These are phyloP conservation scores for Notolabrus celidotus DNA, from an alignment of 2,797 vertebrate species.

Conservation along the genomic window DNA sequence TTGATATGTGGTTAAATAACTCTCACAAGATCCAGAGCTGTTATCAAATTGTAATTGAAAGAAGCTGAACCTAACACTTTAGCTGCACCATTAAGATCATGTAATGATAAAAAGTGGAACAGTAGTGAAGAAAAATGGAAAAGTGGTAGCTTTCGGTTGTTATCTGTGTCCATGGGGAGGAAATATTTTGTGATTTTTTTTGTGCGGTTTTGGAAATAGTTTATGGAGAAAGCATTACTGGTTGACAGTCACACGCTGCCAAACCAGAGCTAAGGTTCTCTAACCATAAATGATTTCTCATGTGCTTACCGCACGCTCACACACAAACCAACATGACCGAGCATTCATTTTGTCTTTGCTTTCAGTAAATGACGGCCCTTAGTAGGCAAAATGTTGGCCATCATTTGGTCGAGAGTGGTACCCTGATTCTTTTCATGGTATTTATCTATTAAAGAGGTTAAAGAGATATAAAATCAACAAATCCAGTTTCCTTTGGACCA, in stretches of 20 bases:
- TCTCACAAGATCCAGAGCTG: neutral
- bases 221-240: constrained; percentile 54
- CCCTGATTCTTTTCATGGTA: neutral
- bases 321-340: neutral
- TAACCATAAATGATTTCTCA: constrained; percentile 54
- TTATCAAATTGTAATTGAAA: neutral
- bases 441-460: neutral
- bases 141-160: constrained; percentile 19
- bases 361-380: constrained; percentile 92
- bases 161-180: constrained; percentile 21
- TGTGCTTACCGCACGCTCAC: constrained; percentile 18
- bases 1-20: neutral
- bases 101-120: constrained; percentile 9
- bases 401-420: constrained; percentile 70
- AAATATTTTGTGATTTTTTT: constrained; percentile 24
- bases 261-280: constrained; percentile 56
- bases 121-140: constrained; percentile 18
- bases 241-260: constrained; percentile 35
- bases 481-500: neutral
- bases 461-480: neutral
- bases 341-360: constrained; percentile 68
- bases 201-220: constrained; percentile 33
- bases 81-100: neutral
- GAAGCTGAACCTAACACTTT: neutral
- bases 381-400: constrained; percentile 90